These are phyloP conservation scores for Sebastes dallii DNA, from an alignment of 2,797 vertebrate species.

Conservation along the genomic window DNA sequence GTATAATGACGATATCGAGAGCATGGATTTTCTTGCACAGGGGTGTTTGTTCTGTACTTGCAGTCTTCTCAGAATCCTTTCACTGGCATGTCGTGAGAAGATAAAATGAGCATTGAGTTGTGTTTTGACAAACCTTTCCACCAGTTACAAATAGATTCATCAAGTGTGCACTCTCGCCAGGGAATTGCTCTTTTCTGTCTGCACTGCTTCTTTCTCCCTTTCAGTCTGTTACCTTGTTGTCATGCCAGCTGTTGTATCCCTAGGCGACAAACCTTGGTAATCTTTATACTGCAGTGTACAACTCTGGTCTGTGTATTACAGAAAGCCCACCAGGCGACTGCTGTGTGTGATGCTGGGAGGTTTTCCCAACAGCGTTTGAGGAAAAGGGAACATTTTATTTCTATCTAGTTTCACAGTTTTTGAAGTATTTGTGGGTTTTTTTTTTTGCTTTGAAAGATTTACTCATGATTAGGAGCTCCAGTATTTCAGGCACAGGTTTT, in stretches of 20 bases:
- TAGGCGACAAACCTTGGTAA: constrained; percentile 64
- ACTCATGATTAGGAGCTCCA: neutral
- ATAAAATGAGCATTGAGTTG: constrained; percentile 18
- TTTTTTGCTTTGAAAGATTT: constrained; percentile 1
- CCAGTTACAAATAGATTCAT: constrained; percentile 57
- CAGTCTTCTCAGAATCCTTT: neutral
- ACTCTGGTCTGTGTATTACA: constrained; percentile 47
- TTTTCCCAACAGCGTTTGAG: constrained; percentile 36
- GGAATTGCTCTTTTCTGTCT: constrained; percentile 45
- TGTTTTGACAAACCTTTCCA: constrained; percentile 60
- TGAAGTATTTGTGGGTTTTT: constrained; percentile 9
- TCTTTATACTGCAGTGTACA: constrained; percentile 48
- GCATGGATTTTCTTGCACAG: neutral
- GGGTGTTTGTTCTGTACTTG: neutral
- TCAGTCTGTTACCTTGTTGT: constrained; percentile 67
- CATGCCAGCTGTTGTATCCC: constrained; percentile 73
- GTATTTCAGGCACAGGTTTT: constrained; percentile 14
- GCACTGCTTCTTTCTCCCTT: constrained; percentile 3
- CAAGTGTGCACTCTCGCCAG: constrained; percentile 48
- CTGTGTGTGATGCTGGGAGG: constrained; percentile 38
- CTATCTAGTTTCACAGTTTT: neutral
- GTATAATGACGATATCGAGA: neutral
- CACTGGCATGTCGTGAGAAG: neutral
- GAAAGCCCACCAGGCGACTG: constrained; percentile 54
- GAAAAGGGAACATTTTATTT: constrained; percentile 20